Evolutionary conservation across 2,113 vertebrate genomes (phyloP).

Genomic region (Anarrhichthys ocellatus): DNA sequence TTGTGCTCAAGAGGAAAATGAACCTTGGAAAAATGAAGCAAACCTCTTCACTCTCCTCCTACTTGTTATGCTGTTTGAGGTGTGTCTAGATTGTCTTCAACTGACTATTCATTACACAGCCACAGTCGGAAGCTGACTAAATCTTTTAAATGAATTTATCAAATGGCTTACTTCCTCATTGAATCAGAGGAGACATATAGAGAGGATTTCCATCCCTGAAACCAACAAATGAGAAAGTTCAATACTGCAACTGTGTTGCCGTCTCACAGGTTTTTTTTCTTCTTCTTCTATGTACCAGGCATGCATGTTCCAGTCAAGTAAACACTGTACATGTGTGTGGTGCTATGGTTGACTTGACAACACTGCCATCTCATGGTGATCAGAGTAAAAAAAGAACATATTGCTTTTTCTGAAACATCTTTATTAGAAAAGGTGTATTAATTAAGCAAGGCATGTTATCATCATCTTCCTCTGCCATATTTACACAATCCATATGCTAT

Average conservation of each 20-base stretch:
- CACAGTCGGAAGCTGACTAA: conserved; percentile 12
- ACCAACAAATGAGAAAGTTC: not conserved
- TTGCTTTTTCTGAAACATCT: conserved; percentile 10
- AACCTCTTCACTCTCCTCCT: conserved; percentile 44
- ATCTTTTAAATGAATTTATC: conserved; percentile 17
- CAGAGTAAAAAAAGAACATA: conserved; percentile 31
- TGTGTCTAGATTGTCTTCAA: conserved; percentile 35
- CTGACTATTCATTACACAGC: conserved; percentile 34
- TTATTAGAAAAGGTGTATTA: conserved; percentile 43
- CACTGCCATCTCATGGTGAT: conserved; percentile 84
- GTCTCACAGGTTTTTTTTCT: not conserved
- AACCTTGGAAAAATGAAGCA: conserved; percentile 50
- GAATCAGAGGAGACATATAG: not conserved
- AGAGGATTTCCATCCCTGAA: conserved; percentile 1
- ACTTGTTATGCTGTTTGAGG: conserved; percentile 33
- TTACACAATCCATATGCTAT: not conserved
- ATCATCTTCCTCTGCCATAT: not conserved
- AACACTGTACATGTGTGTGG: conserved; percentile 9
- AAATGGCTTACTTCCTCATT: not conserved
- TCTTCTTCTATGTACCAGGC: conserved; percentile 2
- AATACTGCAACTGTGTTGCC: not conserved
- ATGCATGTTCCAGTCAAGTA: conserved; percentile 47
- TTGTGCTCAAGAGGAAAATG: conserved; percentile 65
- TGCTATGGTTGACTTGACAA: conserved; percentile 75
- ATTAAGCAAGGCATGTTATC: conserved; percentile 17